Evolutionary conservation across 2,888 invertebrate species (phyloP).

Genomic region (Acrobasis repandana): DNA sequence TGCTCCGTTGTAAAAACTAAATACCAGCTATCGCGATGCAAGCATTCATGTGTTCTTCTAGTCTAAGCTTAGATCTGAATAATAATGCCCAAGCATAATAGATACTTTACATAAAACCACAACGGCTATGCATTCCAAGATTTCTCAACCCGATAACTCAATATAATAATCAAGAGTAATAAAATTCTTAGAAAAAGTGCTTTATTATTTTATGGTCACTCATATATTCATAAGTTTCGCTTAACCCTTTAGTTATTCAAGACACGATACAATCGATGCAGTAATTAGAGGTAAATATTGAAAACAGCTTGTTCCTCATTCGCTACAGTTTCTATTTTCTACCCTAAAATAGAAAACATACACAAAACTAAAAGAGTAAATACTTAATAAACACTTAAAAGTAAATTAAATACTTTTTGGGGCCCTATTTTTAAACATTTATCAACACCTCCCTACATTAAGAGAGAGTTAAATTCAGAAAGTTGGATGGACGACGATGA

Average conservation of each 20-base stretch:
- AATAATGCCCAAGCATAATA: neutral
- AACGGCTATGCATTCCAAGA: conserved; percentile 1
- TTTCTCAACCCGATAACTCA: neutral
- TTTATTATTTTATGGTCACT: conserved; percentile 15
- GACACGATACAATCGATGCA: conserved; percentile 15
- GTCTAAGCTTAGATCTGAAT: neutral
- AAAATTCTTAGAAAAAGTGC: conserved; percentile 7
- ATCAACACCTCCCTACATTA: too few relatives aligned
- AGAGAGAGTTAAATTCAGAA: too few relatives aligned
- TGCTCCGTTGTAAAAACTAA: too few relatives aligned
- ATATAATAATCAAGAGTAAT: conserved; percentile 10
- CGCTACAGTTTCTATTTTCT: neutral
- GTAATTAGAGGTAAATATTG: conserved; percentile 15
- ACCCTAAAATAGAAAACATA: neutral
- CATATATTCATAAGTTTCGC: conserved; percentile 17
- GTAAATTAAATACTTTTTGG: too few relatives aligned
- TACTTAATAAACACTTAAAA: too few relatives aligned
- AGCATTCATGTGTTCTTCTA: too few relatives aligned
- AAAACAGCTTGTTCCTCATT: neutral
- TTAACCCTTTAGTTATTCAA: conserved; percentile 15
- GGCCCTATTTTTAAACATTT: too few relatives aligned
- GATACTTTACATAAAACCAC: conserved; percentile 6
- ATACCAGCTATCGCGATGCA: too few relatives aligned
- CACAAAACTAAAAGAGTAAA: too few relatives aligned
- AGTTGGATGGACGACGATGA: too few relatives aligned